Evolutionary conservation across 35 echinoderm and acorn worm genomes (phyloP), one percentile per base, ranked within the genome.

Genomic region (Lytechinus pictus): DNA sequence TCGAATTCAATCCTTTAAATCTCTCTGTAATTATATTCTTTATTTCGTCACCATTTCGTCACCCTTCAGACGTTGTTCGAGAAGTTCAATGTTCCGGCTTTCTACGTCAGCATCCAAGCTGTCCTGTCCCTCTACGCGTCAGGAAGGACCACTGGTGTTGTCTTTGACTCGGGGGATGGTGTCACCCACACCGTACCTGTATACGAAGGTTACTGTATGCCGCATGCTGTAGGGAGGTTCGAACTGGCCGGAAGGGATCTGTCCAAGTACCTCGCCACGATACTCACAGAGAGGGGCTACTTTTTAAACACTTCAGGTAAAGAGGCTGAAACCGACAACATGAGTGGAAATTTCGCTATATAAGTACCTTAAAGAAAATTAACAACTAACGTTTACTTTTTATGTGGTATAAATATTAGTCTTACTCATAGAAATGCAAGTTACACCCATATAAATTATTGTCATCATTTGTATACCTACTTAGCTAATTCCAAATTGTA

Each of bases 91-190:
- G 54, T 93, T 19, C 92, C 92, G 54, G 92, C 92, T 54, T 55
- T 93, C 13, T 93, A 93, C 54, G 92, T 93, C 92, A 93, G 92
- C 53, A 93, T 93, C 55, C 92, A 93, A 54, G 92, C 92, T 11
- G 92, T 93, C 3, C n/a, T 93, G 16, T 93, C 92, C 11, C 92
- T 93, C 4, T 93, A 93, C 27, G 52, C 92, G 5, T 93, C 92
- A 4, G 92, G 92, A 8, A 29, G 92, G 12, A 93, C 92, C 92
- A 55, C 92, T 2, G 92, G 92, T 24, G 92, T 93, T 8, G 92
- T 93, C 13, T 93, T 93, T 44, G 92, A 93, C n/a, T 93, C 92
- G 54, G 92, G 92, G 27, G 92, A 93, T 27, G 92, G 92, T 27
- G 92, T 93, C 21, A 93, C 92, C 13, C 92, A 93, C 92, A 93